Evolutionary conservation across 1,140 invertebrate genomes (phyloP), one percentile per base, ranked within the genome.

Genomic region (Triops longicaudatus): DNA sequence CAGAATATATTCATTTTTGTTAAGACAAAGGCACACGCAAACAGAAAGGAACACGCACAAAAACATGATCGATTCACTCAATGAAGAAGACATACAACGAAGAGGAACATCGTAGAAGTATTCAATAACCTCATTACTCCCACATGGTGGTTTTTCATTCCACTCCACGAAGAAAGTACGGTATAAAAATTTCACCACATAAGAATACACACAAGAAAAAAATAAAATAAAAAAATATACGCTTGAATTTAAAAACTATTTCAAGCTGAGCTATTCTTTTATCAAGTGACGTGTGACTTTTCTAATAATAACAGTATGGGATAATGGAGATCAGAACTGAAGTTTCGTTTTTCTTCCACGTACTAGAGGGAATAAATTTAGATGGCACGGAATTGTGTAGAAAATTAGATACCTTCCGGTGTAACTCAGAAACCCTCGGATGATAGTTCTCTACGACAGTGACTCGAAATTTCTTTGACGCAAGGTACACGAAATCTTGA

Each of bases 401-500:
- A 74, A 74, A 37, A 22, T 28, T 31, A 17, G n/a, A 42, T 41
- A 77, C 76, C 72, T 73, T 77, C 41, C 50, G 28, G 17, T 77
- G 76, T 31, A 72, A 28, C 26, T 14, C 41, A 14, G 76, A 73
- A 26, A 77, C 76, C 17, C 26, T 37, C 26, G 9, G 5, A 71
- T 77, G 37, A 28, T 73, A 77, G 27, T 73, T 73, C 41, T 77
- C 72, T 9, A 73, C 17, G 31, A 77, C 42, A 26, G 37, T 43
- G 76, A 77, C 37, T 17, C 42, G 72, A 73, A 77, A 76, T n/a
- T 72, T 72, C 14, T 43, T 28, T 6, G 42, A 73, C 37, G 72
- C 73, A 26, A 73, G 76, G 14, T 87, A 84, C 22, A 89, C 85
- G 82, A 94, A 94, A 73, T 87, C 86, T 43, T 90, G 86, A 76